Evolutionary conservation across 2,888 invertebrate species (phyloP).

Genomic region (Luperina nickerlii): DNA sequence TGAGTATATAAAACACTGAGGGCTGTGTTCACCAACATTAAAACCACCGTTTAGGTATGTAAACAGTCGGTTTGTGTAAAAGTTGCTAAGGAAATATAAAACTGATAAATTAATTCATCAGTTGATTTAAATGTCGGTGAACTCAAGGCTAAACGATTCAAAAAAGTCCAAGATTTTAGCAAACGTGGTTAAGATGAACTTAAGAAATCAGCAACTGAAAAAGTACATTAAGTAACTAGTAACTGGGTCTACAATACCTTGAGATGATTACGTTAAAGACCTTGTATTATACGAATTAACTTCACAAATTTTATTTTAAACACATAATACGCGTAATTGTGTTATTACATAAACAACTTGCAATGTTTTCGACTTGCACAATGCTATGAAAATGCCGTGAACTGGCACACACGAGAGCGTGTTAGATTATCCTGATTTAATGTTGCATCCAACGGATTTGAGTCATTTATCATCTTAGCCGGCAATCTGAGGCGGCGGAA

Average conservation of each 20-base stretch:
- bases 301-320: conserved; percentile 53
- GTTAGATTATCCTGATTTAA: conserved; percentile 58
- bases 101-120: neutral
- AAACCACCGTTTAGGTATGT: neutral
- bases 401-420: conserved; percentile 47
- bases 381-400: conserved; percentile 53
- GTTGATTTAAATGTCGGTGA: neutral
- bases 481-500: conserved; percentile 17
- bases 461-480: conserved; percentile 59
- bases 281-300: conserved; percentile 41
- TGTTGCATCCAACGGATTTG: conserved; percentile 50
- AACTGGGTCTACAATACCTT: conserved; percentile 26
- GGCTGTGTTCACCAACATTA: too few species aligned
- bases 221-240: neutral
- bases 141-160: neutral
- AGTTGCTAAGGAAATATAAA: neutral
- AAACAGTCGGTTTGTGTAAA: neutral
- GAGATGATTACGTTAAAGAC: conserved; percentile 29
- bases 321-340: conserved; percentile 54
- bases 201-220: conserved; percentile 18
- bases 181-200: neutral
- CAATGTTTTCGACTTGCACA: conserved; percentile 58
- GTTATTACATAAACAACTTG: conserved; percentile 51
- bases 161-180: neutral
- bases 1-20: neutral